phyloP scores from a whole-genome alignment of 35 echinoderm and acorn worm genomes.

The Ptychodera flava region DNA sequence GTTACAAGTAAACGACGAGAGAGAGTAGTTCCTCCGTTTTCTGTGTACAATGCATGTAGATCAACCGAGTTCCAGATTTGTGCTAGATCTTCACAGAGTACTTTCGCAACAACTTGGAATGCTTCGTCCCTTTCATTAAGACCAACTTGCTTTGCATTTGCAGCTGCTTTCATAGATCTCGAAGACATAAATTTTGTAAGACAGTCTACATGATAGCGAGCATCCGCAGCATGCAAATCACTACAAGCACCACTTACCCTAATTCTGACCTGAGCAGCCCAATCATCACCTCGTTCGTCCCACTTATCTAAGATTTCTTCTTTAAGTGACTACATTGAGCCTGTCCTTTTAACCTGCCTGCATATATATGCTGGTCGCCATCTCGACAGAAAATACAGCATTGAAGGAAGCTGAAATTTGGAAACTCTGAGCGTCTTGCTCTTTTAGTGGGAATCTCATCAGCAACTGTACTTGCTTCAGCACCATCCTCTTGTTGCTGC shows the following conservation, averaged over 20 bases:
- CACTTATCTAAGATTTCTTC: slow-evolving; percentile 20
- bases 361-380: slow-evolving; percentile 22
- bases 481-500: neutral
- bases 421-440: neutral
- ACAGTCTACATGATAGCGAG: slow-evolving; percentile 52
- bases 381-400: slow-evolving; percentile 35
- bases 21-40: slow-evolving; percentile 10
- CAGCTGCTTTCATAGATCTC: too few relatives aligned
- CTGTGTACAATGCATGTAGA: slow-evolving; percentile 21
- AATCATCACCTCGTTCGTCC: slow-evolving; percentile 37
- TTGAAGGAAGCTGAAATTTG: slow-evolving; percentile 25
- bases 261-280: slow-evolving; percentile 48
- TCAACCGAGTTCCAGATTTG: slow-evolving; percentile 59
- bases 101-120: neutral
- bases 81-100: slow-evolving; percentile 16
- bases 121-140: too few relatives aligned
- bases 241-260: slow-evolving; percentile 38
- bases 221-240: slow-evolving; percentile 69
- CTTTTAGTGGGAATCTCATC: neutral
- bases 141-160: too few relatives aligned
- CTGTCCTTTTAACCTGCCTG: slow-evolving; percentile 12
- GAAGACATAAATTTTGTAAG: slow-evolving; percentile 7
- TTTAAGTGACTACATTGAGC: slow-evolving; percentile 29
- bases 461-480: neutral
- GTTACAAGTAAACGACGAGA: slow-evolving; percentile 34